Base-by-base conservation (phyloP, 2,888 invertebrate genomes). In the Tyria jacobaeae region DNA sequence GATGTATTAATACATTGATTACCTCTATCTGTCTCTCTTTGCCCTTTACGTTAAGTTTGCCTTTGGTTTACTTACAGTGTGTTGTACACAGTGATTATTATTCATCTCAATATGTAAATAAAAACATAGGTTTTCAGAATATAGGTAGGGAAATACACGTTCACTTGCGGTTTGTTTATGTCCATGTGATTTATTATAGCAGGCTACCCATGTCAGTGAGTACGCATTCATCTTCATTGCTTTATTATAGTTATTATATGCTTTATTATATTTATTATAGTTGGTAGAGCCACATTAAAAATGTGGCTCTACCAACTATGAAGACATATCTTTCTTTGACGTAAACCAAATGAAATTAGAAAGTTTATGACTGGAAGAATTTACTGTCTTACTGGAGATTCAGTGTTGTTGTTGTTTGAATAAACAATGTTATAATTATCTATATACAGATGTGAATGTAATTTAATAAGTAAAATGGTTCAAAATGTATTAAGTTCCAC, bases 121-220 rank as follows among this genome's bases (percentile, higher is more conserved):
- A 54, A 49, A 60, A 54, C 60, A 60, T 48, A 17, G 24, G 25
- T 49, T 54, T 60, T 47, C 25, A 52, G 24, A 47, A 52, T 25
- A 52, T 44, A 14, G 37, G 55, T 62, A 50, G 39, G 49, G 56
- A 62, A 60, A 41, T 50, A 64, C 56, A 54, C 57, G 49, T 57
- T 50, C 37, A 48, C 48, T 44, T 48, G 49, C 31, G 71, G 68
- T 71, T 71, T 66, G 60, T 71, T 62, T 62, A 54, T 47, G 17
- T 24, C 37, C 59, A 35, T 44, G 44, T 73, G 69, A 73, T 73
- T 69, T 74, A 73, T 74, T 66, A 63, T 53, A 57, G 31, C 57
- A n/a, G 39, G 60, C 58, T 27, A 60, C 60, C 60, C 60, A 49
- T 39, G 60, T 60, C 60, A 60, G 53, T 49, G 44, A 21, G 52